Evolutionary conservation across 2,797 vertebrate genomes (phyloP).

Genomic region (Liasis olivaceus): DNA sequence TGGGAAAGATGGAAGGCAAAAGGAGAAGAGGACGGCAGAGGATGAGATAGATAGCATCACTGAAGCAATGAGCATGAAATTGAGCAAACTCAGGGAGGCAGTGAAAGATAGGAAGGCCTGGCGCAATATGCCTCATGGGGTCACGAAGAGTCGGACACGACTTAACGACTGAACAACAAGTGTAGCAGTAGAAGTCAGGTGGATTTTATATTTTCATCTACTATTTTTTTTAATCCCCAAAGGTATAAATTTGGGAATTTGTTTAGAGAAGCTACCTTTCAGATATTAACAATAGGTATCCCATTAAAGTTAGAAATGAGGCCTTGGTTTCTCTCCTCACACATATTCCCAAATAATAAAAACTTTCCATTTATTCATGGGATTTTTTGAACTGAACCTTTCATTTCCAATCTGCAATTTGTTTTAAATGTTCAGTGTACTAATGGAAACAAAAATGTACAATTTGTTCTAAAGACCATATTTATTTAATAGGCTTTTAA

Average conservation of each 20-base stretch:
- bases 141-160: no score
- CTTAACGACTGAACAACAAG: not conserved
- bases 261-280: not conserved
- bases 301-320: not conserved
- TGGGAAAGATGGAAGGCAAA: no score
- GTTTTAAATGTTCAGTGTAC: not conserved
- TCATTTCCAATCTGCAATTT: not conserved
- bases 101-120: no score
- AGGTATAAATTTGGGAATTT: not conserved
- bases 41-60: no score
- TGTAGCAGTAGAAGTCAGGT: not conserved
- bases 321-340: not conserved
- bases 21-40: no score
- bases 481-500: slow-evolving; percentile 34
- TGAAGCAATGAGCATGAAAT: no score
- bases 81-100: no score
- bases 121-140: no score
- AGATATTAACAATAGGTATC: not conserved
- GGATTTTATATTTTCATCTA: not conserved
- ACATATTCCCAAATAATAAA: not conserved
- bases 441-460: not conserved
- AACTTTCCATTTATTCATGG: not conserved
- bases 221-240: not conserved
- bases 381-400: not conserved
- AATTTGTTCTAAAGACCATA: not conserved